Base-by-base conservation (phyloP, 2,797 vertebrate genomes). In the Myotis pilosus region DNA sequence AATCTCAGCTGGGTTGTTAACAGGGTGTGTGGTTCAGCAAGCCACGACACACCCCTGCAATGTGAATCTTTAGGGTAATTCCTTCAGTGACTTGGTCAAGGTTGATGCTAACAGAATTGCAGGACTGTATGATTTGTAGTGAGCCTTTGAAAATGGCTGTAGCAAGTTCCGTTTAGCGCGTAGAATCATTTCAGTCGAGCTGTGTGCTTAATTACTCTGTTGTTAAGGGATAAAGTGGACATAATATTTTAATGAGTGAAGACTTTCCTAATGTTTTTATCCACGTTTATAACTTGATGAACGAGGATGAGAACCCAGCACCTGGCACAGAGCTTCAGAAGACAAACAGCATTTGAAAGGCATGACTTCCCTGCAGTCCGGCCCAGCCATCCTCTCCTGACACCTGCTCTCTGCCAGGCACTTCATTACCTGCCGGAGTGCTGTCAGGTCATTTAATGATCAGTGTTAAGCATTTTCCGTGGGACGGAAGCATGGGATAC, bases 21-120 rank as follows among this genome's bases (percentile, higher is more conserved):
- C 3, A 36, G 96, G 97, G 97, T 51, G 96, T 49, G 83, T 82
- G 76, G 8, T 15, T 60, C 93, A 41, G 96, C 51, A 0, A 60
- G 94, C 92, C 90, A 11, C 12, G 95, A 66, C 68, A 47, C 94
- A 41, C 91, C 94, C 95, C 96, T 96, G 97, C 97, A 98, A 98
- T 98, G 98, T 98, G 98, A 98, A 98, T 97, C 86, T 97, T 95
- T 97, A 92, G 97, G 96, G 94, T 94, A 97, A 98, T 97, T 98
- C 97, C 98, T 98, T 95, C 97, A 76, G 94, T 97, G 97, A 97
- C 98, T 69, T 60, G 55, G 97, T 96, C 97, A 95, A 94, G 90
- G 82, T 97, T 94, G 97, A 92, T 96, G 95, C 94, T 96, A 96
- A 96, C 97, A 96, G 97, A 95, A 94, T 96, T 90, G 74, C 96